phyloP scores from a whole-genome alignment of 2,888 invertebrate species.

The Phortica okadai region DNA sequence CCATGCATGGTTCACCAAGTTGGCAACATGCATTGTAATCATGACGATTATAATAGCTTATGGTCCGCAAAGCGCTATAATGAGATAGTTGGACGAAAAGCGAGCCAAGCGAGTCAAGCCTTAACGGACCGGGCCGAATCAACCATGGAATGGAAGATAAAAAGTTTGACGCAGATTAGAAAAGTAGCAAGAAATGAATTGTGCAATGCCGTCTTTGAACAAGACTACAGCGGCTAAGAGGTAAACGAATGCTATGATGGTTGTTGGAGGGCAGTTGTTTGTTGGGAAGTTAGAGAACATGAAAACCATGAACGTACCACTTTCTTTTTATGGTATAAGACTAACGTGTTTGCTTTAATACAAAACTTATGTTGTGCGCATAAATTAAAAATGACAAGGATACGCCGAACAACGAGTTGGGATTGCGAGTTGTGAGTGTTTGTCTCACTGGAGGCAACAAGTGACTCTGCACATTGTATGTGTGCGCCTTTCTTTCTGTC shows the following conservation, averaged over 20 bases:
- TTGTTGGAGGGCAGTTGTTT: not conserved
- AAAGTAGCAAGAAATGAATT: too few relatives aligned
- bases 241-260: not conserved
- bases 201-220: too few relatives aligned
- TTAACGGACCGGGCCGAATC: not conserved
- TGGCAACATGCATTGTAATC: conserved; percentile 5
- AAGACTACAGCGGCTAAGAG: not conserved
- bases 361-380: conserved; percentile 8
- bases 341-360: not conserved
- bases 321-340: not conserved
- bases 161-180: too few relatives aligned
- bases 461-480: not conserved
- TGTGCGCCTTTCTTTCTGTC: too few relatives aligned
- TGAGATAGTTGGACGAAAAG: not conserved
- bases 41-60: not conserved
- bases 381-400: conserved; percentile 28
- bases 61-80: not conserved
- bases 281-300: too few relatives aligned
- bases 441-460: not conserved
- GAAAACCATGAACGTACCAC: not conserved
- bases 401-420: conserved; percentile 9
- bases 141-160: not conserved
- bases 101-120: not conserved
- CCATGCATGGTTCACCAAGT: not conserved
- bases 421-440: not conserved